Evolutionary conservation across 35 echinoderm and acorn worm genomes (phyloP), one percentile per base, ranked within the genome.

Genomic region (Lytechinus variegatus): DNA sequence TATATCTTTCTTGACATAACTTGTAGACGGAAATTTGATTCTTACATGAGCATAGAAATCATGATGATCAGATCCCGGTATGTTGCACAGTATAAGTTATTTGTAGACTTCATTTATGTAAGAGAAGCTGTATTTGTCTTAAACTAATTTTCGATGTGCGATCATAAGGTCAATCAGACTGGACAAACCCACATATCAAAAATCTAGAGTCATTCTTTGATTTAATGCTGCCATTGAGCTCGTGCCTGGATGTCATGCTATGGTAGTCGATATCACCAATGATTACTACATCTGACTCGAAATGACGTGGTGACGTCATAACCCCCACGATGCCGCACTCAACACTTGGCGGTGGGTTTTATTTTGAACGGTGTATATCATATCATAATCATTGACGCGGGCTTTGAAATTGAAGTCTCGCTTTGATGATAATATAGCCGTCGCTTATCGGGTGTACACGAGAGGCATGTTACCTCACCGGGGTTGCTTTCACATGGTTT

Each of bases 341-440:
- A 79, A 79, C 66, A 79, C 66, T 79, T 16, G 1, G 66, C 66
- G 66, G 66, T 79, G 66, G 66, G 66, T 16, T 79, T 16, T 44
- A 44, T 79, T 79, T 79, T 79, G 66, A 79, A 79, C 66, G 66
- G 66, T 79, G 66, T 79, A 79, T 79, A 79, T 79, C 66, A 72
- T 72, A 21, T 72, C 61, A 72, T 72, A 72, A n/a, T 72, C 61
- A 72, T 72, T 72, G 66, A 79, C 66, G 66, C 66, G 66, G 12
- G 66, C 66, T 79, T 79, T 79, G 66, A 79, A 79, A 79, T 79
- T 24, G 16, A 79, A 79, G 66, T 79, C 14, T 14, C 66, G 66
- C 66, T 79, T 24, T n/a, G 66, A n/a, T 79, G 66, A 79, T 79
- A 79, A 79, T 79, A 79, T n/a, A 79, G 66, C 66, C 66, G 66